Percentiles rank a stretch among this genome's conserved stretches.
These are phyloP conservation scores for Tarsius wallacei DNA, from an alignment of 2,797 vertebrate genomes.

Conservation along the genomic window DNA sequence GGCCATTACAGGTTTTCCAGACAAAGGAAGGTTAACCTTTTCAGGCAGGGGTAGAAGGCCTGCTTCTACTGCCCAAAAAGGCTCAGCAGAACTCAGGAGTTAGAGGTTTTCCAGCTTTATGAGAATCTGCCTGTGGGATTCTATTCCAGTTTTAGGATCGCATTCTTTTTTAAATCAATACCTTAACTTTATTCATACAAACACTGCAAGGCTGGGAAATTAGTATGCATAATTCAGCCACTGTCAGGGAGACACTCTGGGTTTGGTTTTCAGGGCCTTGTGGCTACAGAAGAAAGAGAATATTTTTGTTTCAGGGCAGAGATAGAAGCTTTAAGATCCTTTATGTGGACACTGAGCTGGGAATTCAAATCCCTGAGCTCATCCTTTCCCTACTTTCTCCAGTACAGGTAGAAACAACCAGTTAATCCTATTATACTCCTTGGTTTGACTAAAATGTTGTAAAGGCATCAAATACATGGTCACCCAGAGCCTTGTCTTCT, in stretches of 20 bases:
- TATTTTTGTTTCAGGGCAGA: neutral
- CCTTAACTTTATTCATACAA: neutral
- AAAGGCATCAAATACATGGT: slow-evolving; percentile 6
- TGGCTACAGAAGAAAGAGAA: neutral
- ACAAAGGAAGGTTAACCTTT: neutral
- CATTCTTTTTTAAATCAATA: neutral
- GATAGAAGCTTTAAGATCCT: neutral
- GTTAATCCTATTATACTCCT: neutral
- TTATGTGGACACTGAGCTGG: neutral
- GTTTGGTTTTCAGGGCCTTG: slow-evolving; percentile 38
- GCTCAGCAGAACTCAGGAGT: neutral
- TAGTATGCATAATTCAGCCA: neutral
- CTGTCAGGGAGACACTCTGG: neutral
- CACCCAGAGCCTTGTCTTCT: neutral
- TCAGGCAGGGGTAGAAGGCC: neutral
- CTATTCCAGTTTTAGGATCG: neutral
- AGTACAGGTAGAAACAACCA: neutral
- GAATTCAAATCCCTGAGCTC: neutral
- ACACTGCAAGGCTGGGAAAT: neutral
- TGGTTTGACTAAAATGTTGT: neutral
- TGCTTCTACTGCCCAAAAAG: neutral
- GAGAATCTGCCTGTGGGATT: neutral
- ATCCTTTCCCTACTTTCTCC: neutral
- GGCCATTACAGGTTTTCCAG: too few relatives aligned
- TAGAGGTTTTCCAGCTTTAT: neutral